A percentile compares a stretch with the other conserved stretches of the same genome.
Conservation (phyloP, 2,888 invertebrate species). For the Plebejus anna region DNA sequence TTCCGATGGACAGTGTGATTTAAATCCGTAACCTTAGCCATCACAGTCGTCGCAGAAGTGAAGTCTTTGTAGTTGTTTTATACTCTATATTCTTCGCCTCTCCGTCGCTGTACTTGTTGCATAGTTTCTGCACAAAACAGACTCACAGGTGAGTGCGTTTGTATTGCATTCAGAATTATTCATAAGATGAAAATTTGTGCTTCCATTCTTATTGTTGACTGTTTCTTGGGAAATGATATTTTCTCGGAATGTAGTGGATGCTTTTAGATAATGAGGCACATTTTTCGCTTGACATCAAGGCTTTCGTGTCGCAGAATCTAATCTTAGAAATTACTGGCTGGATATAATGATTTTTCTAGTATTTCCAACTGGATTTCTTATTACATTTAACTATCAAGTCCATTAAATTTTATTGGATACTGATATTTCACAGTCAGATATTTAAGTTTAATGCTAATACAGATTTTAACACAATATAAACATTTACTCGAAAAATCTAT, state of each 20-base stretch:
- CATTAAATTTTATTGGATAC: background rate
- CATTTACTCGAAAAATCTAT: too few species aligned
- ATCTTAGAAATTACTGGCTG: background rate
- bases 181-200: constrained; percentile 37
- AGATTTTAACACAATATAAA: too few species aligned
- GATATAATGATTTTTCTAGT: background rate
- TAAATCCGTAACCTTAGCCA: too few species aligned
- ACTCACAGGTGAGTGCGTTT: constrained; percentile 31
- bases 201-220: constrained; percentile 17
- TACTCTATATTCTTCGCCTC: background rate
- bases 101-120: constrained; percentile 27
- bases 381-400: background rate
- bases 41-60: too few species aligned
- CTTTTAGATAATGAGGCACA: constrained; percentile 16
- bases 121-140: constrained; percentile 27
- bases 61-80: background rate
- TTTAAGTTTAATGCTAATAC: background rate
- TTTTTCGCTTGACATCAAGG: constrained; percentile 1
- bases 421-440: background rate
- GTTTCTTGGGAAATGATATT: constrained; percentile 14
- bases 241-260: constrained; percentile 14
- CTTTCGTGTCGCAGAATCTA: background rate
- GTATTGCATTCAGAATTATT: constrained; percentile 37
- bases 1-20: too few species aligned
- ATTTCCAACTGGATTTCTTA: background rate